Evolutionary conservation across 2,888 invertebrate genomes (phyloP).

Genomic region (Drosophila mettleri): DNA sequence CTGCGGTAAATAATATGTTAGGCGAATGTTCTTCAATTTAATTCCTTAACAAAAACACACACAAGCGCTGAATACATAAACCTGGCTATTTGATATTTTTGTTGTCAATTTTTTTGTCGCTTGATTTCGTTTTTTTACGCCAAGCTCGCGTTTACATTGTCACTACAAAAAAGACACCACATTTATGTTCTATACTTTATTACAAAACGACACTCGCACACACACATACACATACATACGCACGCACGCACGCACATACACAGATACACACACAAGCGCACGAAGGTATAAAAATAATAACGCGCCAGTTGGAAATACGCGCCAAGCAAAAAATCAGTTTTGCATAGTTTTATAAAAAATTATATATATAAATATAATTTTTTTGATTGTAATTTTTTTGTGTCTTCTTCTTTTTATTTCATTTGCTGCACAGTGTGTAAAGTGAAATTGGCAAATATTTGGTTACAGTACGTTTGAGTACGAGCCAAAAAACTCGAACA

Average conservation of each 20-base stretch:
- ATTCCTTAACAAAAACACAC: slow-evolving; percentile 21
- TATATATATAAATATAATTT: slow-evolving; percentile 14
- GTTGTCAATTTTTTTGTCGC: slow-evolving; percentile 38
- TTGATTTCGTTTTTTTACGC: slow-evolving; percentile 40
- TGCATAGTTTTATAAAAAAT: slow-evolving; percentile 28
- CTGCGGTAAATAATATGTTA: slow-evolving; percentile 39
- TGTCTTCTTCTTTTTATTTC: neutral
- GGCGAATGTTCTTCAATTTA: slow-evolving; percentile 36
- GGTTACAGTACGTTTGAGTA: slow-evolving; percentile 84
- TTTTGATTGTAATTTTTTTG: neutral
- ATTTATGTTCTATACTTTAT: slow-evolving; percentile 44
- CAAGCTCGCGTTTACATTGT: slow-evolving; percentile 26
- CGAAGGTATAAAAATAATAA: slow-evolving; percentile 1
- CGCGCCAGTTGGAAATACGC: slow-evolving; percentile 28
- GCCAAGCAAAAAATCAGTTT: slow-evolving; percentile 27
- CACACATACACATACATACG: slow-evolving; percentile 17
- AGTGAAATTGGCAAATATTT: slow-evolving; percentile 34
- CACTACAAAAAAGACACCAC: slow-evolving; percentile 18
- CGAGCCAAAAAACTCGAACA: slow-evolving; percentile 84
- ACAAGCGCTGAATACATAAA: slow-evolving; percentile 21
- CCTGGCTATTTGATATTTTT: slow-evolving; percentile 27
- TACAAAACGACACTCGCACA: slow-evolving; percentile 25
- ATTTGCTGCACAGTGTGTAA: slow-evolving; percentile 20
- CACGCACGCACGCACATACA: neutral
- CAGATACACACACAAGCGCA: neutral